Conservation (phyloP, 2,888 invertebrate genomes). For the Catocala nupta region DNA sequence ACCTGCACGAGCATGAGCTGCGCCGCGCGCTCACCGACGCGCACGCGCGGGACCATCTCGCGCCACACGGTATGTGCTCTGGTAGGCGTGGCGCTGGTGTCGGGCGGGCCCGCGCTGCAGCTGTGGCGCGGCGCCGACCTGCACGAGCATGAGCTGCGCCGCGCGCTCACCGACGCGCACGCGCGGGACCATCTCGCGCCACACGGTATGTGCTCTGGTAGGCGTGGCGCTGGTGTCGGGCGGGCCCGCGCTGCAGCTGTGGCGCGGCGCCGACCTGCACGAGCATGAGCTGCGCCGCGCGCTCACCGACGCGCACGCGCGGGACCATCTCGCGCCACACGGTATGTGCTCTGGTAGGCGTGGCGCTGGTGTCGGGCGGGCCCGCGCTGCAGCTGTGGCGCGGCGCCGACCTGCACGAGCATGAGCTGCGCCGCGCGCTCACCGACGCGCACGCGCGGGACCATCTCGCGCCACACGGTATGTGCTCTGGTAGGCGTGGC, state of each 20-base stretch:
- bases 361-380: conserved; percentile 89
- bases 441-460: conserved; percentile 89
- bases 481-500: conserved; percentile 11
- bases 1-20: conserved; percentile 92
- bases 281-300: conserved; percentile 92
- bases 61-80: conserved; percentile 50
- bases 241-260: conserved; percentile 94
- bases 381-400: conserved; percentile 95
- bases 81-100: conserved; percentile 77
- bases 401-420: conserved; percentile 91
- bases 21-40: conserved; percentile 91
- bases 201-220: conserved; percentile 44
- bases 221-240: conserved; percentile 86
- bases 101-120: conserved; percentile 93
- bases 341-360: conserved; percentile 34
- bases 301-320: conserved; percentile 90
- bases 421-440: conserved; percentile 91
- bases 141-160: conserved; percentile 92
- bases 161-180: conserved; percentile 91
- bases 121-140: conserved; percentile 93
- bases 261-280: conserved; percentile 92
- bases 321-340: conserved; percentile 52
- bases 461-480: conserved; percentile 55
- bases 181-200: conserved; percentile 66
- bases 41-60: conserved; percentile 79